Conservation (phyloP, 2,113 vertebrate genomes). For the Vimba vimba region DNA sequence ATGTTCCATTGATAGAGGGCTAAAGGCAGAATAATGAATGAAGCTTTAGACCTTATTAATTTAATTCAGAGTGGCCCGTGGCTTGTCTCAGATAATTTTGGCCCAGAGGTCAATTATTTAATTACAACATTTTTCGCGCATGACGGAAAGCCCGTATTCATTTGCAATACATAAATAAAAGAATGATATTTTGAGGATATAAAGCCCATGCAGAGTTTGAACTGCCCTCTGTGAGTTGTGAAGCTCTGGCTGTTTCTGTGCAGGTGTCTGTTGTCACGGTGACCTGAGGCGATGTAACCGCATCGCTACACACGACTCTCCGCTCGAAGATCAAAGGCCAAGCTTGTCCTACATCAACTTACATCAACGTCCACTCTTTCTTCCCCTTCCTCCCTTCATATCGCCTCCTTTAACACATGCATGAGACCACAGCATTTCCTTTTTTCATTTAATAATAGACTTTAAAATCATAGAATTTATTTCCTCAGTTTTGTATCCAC, state of each 20-base stretch:
- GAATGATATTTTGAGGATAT: not conserved
- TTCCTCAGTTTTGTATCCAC: not conserved
- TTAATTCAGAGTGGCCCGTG: conserved; percentile 44
- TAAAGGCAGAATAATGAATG: conserved; percentile 50
- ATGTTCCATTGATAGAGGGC: conserved; percentile 34
- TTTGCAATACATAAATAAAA: conserved; percentile 23
- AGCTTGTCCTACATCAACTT: conserved; percentile 22
- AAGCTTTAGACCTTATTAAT: conserved; percentile 46
- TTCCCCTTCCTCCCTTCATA: not conserved
- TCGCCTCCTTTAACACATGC: not conserved
- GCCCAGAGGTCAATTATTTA: conserved; percentile 52
- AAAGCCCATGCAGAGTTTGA: not conserved
- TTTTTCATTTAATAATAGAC: not conserved
- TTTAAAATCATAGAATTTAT: not conserved
- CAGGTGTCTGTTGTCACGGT: conserved; percentile 42
- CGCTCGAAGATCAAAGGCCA: conserved; percentile 30
- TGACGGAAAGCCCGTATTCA: conserved; percentile 6
- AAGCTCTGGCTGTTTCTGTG: not conserved
- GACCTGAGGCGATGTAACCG: conserved; percentile 31
- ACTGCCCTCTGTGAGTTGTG: not conserved
- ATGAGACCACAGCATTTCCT: not conserved
- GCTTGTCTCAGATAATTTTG: conserved; percentile 44
- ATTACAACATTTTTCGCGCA: conserved; percentile 39
- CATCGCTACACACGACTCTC: conserved; percentile 37
- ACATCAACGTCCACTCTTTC: conserved; percentile 20